A percentile compares a stretch with the other conserved stretches of the same genome.
These are phyloP conservation scores for Limnodromus scolopaceus DNA, from an alignment of 2,797 vertebrate species.

Conservation along the genomic window DNA sequence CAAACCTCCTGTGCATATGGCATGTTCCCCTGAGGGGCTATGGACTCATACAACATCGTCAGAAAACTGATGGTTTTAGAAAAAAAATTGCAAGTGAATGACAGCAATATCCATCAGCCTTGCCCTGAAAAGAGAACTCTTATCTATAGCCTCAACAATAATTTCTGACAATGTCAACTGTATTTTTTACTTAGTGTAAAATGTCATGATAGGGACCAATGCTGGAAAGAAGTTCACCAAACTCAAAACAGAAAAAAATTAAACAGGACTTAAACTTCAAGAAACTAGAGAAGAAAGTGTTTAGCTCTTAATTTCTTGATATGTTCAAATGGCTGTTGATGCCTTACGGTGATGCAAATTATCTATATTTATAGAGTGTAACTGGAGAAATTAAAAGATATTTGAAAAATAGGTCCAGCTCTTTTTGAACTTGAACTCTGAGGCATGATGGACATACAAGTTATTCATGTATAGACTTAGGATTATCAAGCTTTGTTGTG, in stretches of 20 bases:
- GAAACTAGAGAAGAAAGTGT: not conserved
- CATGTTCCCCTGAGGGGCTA: not conserved
- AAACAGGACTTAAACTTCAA: not conserved
- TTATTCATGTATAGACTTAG: not conserved
- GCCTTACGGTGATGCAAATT: not conserved
- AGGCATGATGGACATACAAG: not conserved
- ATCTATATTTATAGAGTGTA: not conserved
- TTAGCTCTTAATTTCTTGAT: not conserved
- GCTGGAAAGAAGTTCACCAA: not conserved
- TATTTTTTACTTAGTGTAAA: not conserved
- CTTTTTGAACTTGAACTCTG: not conserved
- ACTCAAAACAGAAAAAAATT: not conserved
- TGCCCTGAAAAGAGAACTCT: not conserved
- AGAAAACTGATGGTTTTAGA: not conserved
- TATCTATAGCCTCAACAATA: not conserved
- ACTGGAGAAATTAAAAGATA: not conserved
- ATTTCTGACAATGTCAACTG: not conserved
- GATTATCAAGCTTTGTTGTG: not conserved
- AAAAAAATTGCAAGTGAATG: not conserved
- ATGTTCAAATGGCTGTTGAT: not conserved
- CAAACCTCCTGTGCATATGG: not conserved
- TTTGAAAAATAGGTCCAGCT: not conserved
- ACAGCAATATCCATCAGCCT: not conserved
- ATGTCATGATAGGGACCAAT: not conserved
- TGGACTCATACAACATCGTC: not conserved